Evolutionary conservation across 2,113 vertebrate genomes (phyloP).

Genomic region (Rousettus leschenaultii): DNA sequence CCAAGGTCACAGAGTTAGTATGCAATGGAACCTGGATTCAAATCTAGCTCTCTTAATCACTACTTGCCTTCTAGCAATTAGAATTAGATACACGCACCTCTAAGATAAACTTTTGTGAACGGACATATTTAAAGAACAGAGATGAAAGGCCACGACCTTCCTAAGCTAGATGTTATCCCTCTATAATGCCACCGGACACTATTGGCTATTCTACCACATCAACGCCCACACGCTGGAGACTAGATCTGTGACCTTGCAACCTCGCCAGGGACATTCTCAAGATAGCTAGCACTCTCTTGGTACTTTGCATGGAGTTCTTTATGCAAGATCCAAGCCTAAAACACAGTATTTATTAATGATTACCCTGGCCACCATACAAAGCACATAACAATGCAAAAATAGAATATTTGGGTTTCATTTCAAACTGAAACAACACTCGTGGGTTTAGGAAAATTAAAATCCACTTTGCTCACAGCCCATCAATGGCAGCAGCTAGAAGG

Average conservation of each 20-base stretch:
- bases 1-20: not conserved
- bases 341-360: not conserved
- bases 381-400: not conserved
- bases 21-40: not conserved
- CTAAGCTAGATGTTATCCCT: not conserved
- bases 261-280: not conserved
- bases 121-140: not conserved
- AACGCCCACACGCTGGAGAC: not conserved
- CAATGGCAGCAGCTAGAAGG: not conserved
- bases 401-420: not conserved
- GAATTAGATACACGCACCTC: not conserved
- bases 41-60: not conserved
- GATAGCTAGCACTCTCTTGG: not conserved
- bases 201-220: not conserved
- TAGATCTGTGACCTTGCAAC: not conserved
- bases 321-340: not conserved
- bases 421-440: not conserved
- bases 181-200: fast-evolving
- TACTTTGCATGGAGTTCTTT: not conserved
- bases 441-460: not conserved
- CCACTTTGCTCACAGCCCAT: not conserved
- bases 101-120: not conserved
- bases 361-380: not conserved
- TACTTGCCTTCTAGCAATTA: not conserved
- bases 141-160: not conserved